phyloP scores from a whole-genome alignment of 2,797 vertebrate genomes.

The Caiman crocodilus region DNA sequence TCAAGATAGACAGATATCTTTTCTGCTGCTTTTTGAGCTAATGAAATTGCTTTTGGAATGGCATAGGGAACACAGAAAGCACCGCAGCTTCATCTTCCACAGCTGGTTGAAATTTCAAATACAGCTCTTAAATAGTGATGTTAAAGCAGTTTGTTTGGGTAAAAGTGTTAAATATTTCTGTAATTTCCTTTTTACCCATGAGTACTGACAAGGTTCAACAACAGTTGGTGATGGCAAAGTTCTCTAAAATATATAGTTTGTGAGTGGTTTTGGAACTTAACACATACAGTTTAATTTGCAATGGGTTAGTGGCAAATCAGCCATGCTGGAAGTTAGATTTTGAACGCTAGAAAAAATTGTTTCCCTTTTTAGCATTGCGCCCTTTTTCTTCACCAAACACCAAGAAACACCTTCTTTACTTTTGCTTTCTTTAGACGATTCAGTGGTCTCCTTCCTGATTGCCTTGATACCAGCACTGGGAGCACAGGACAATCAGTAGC shows the following conservation, averaged over 20 bases:
- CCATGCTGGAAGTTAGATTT: background rate
- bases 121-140: fast-evolving
- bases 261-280: background rate
- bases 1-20: background rate
- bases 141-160: background rate
- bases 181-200: background rate
- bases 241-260: no score
- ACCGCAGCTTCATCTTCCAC: background rate
- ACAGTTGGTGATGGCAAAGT: no score
- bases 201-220: no score
- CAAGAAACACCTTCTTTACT: background rate
- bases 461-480: background rate
- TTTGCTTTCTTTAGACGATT: background rate
- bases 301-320: background rate
- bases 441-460: background rate
- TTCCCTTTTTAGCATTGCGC: background rate
- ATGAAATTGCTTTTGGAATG: background rate
- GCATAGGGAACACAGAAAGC: background rate
- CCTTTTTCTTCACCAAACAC: background rate
- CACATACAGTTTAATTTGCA: background rate
- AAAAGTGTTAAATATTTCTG: background rate
- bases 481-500: background rate
- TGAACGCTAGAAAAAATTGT: background rate
- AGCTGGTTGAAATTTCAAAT: background rate
- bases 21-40: background rate